Evolutionary conservation across 2,888 invertebrate species (phyloP), one percentile per base, ranked within the genome.

Genomic region (Dasysyrphus albostriatus): DNA sequence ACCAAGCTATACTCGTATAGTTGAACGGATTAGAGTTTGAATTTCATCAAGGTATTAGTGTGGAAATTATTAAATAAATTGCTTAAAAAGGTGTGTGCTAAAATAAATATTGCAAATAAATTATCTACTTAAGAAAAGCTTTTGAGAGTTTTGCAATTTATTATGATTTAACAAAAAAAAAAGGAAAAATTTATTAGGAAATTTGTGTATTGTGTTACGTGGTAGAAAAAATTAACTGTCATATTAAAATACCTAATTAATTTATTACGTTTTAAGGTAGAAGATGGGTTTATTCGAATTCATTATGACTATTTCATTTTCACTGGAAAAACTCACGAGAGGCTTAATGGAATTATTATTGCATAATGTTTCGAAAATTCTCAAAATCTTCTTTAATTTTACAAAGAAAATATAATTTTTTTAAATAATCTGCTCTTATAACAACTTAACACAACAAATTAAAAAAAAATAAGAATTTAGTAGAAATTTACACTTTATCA

Each of bases 31-130:
- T 63, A 63, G 19, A 63, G 19, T 34, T 47, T 47, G 7, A 10
- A 65, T 65, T 65, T 65, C 65, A 65, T 44, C 65, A 12, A 32
- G 32, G 24, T 32, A 65, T 65, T 65, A 12, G 44, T 12, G 65
- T 32, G 65, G 29, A 47, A 47, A 47, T 65, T 65, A 32, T 47
- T 47, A 47, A 65, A 61, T 24, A 61, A 61, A 61, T 61, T 29
- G 61, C 42, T 24, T 14, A 4, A 24, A n/a, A 61, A 61, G n/a
- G 58, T 58, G 61, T 61, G 3, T 59, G 37, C 5, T 24, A 16
- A 1, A 42, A 24, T 16, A 16, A 58, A 58, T 58, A 58, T 58
- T 58, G 16, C 16, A 37, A 37, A 58, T 37, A 34, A 58, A 58
- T 37, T 58, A 37, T 34, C 34, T 16, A 32, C 9, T 58, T 58